Evolutionary conservation across 1,140 invertebrate genomes (phyloP), one percentile per base, ranked within the genome.

Genomic region (Zaprionus capensis): DNA sequence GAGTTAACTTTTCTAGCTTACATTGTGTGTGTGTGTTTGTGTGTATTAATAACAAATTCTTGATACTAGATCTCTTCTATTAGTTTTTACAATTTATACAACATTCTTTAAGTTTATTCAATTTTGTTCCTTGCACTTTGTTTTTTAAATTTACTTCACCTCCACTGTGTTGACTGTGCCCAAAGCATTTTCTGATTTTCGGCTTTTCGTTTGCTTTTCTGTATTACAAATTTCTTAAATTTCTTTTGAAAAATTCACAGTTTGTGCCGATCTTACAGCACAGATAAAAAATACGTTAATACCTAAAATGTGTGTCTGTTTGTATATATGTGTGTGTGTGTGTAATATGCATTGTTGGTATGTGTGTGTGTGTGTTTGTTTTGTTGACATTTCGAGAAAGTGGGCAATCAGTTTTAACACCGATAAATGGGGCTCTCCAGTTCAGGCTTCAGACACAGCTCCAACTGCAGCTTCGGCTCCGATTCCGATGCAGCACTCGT

Each of bases 11-110:
- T 15, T 49, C 56, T 74, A 67, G 62, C 26, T 57, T 56, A 72
- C 20, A 61, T 61, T 76, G 74, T 73, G 74, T 17, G n/a, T 46
- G n/a, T 46, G 6, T 17, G 14, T 14, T 38, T 34, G 31, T 34
- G 31, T 34, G 9, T 73, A 77, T 58, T 64, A 68, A 73, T 24
- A 68, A 61, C 70, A 61, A 49, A 64, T 64, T 55, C 44, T 61
- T 46, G 46, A 7, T 36, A 36, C 26, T 63, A 51, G 31, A 20
- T 44, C 57, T 58, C 15, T 28, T 71, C 34, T 28, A 20, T 38
- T 55, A n/a, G 57, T 64, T 46, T 70, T 31, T 75, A 75, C 67
- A 75, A 64, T 75, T 75, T 75, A 51, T 71, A 75, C 72, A 75
- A 51, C 41, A 44, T 67, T 61, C 28, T 69, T 49, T 57, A 55